Evolutionary conservation across 2,113 vertebrate genomes (phyloP).

Genomic region (Rhizomys pruinosus): DNA sequence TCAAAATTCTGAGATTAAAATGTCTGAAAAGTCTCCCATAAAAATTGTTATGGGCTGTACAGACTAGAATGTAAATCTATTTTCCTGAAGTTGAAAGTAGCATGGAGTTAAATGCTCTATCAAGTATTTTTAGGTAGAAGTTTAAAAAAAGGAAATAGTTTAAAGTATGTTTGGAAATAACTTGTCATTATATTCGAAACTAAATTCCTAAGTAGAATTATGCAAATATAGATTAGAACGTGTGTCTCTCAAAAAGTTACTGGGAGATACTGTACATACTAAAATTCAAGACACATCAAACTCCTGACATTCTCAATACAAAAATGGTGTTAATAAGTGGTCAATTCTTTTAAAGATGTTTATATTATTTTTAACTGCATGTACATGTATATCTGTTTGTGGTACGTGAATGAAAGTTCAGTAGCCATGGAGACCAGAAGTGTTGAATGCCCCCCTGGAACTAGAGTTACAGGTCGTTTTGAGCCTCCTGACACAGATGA

Average conservation of each 20-base stretch:
- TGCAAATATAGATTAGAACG: not conserved
- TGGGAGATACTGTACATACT: not conserved
- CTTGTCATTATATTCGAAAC: not conserved
- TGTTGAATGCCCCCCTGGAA: no score
- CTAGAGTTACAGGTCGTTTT: not conserved
- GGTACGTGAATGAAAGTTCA: no score
- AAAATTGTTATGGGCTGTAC: not conserved
- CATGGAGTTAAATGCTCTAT: not conserved
- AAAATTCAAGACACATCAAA: constrained; percentile 12
- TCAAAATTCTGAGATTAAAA: constrained; percentile 1
- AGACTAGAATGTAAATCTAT: not conserved
- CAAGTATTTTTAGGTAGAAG: not conserved
- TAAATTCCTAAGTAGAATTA: not conserved
- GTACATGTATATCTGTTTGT: no score
- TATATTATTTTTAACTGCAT: not conserved
- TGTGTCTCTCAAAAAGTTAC: not conserved
- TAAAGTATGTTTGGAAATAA: not conserved
- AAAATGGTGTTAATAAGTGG: not conserved
- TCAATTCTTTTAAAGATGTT: not conserved
- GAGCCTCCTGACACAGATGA: not conserved
- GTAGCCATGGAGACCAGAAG: no score
- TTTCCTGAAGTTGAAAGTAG: not conserved
- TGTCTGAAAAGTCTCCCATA: not conserved
- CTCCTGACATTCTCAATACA: not conserved
- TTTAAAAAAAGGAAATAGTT: not conserved